Evolutionary conservation across 2,797 vertebrate genomes (phyloP).

Genomic region (Cirrhinus mrigala): DNA sequence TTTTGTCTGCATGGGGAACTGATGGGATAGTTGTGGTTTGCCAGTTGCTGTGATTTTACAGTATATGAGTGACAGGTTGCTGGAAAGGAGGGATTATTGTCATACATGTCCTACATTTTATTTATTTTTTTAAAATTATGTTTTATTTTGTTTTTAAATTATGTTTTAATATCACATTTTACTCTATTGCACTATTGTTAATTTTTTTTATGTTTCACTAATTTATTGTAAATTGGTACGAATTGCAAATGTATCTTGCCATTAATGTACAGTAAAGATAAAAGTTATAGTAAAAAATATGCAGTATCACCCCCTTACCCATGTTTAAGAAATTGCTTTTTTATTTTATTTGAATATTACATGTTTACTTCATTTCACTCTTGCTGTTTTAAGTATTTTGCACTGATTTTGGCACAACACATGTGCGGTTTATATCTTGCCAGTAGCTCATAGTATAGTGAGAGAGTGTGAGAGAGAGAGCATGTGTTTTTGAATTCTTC

Average conservation of each 20-base stretch:
- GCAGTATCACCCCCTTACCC: neutral
- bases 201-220: neutral
- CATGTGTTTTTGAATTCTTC: neutral
- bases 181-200: no score
- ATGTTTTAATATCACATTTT: neutral
- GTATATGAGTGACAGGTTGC: no score
- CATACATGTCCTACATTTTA: neutral
- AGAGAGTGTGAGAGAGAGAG: neutral
- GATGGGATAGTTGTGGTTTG: neutral
- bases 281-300: neutral
- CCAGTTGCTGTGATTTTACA: neutral
- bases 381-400: neutral
- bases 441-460: neutral
- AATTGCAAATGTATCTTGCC: neutral
- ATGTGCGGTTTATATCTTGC: neutral
- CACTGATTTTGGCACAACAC: neutral
- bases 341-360: neutral
- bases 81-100: neutral
- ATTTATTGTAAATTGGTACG: neutral
- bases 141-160: neutral
- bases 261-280: neutral
- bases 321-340: neutral
- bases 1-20: no score
- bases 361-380: neutral
- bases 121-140: neutral